Base-by-base conservation (phyloP, 1,140 invertebrate genomes). In the Grapholita molesta region DNA sequence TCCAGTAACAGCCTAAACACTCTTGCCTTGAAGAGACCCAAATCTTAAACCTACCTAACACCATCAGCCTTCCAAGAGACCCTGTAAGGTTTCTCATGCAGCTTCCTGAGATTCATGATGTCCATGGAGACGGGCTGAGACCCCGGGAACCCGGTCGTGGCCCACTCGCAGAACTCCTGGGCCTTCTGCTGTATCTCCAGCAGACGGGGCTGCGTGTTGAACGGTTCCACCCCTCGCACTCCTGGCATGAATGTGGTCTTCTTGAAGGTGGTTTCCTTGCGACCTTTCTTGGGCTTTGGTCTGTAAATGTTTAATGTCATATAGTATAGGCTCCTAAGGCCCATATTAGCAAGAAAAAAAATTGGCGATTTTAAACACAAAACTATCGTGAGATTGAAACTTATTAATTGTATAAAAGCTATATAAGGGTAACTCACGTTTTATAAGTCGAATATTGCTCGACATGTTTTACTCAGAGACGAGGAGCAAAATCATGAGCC, bases 31-130 rank as follows among this genome's bases (percentile, higher is more conserved):
- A n/a, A n/a, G n/a, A n/a, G n/a, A n/a, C n/a, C n/a, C n/a, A n/a
- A n/a, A 7, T 11, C 18, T 32, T 9, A 2, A 42, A 66, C 65
- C 66, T 35, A 97, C 94, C 98, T 95, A 12, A 96, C 98, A 24
- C 99, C 99, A 92, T 99, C 99, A 12, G 99, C 99, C 89, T 99
- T 99, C 99, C 99, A 99, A 0, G 98, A 99, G 2, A 99, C 99
- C 83, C 95, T 95, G 82, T 99, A 99, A 0, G 96, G 96, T 83
- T 97, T 97, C 71, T 95, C 81, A 53, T 93, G 90, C 0, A 99
- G 88, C 8, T 96, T 93, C 52, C 88, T 92, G 9, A 99, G 93
- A 91, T 99, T 99, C 0, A 94, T 82, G 2, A 92, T 87, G 81
- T 98, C 95, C 98, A 99, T 99, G 0, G 98, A 99, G 0, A 99